Evolutionary conservation across 1,140 invertebrate species (phyloP), one percentile per base, ranked within the genome.

Genomic region (Calephelis nemesis): DNA sequence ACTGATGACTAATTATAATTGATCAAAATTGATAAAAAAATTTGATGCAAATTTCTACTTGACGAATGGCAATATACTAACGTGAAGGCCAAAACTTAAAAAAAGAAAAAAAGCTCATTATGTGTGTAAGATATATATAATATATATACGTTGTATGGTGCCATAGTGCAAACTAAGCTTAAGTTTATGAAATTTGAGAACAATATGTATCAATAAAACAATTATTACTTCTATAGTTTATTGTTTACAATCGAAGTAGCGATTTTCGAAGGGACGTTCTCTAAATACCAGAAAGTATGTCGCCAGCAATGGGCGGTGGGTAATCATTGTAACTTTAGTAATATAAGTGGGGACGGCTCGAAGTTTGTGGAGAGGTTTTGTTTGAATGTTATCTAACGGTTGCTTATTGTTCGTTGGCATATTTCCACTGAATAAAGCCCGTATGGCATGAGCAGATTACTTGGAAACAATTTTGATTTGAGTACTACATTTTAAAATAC

Each of bases 311-410:
- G n/a, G 78, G 72, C 73, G 60, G 65, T 65, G 60, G 81, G 85
- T 82, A 68, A 65, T 70, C 69, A 67, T 65, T 65, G 62, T 68
- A 89, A 89, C 82, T 89, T 89, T 83, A 79, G 81, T 85, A 87
- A 88, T 88, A 87, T 83, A 76, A 78, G 78, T 76, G 70, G 75
- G 63, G 74, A 76, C 75, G 72, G 74, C 68, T 58, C 70, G 52
- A 81, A 85, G 74, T 83, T 84, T 77, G 78, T 50, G 54, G 48
- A 50, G 49, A 45, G 47, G 49, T 19, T 67, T 67, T 71, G 65
- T 69, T 69, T 47, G 67, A 40, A 65, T 52, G 49, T 42, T 39
- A 49, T 52, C 48, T 65, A 54, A 65, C 49, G 49, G 39, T 65
- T 52, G 65, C 67, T 75, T 82, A 75, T 81, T 75, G 76, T 74